Conservation (phyloP, 2,888 invertebrate genomes). For the Frankliniella fusca region DNA sequence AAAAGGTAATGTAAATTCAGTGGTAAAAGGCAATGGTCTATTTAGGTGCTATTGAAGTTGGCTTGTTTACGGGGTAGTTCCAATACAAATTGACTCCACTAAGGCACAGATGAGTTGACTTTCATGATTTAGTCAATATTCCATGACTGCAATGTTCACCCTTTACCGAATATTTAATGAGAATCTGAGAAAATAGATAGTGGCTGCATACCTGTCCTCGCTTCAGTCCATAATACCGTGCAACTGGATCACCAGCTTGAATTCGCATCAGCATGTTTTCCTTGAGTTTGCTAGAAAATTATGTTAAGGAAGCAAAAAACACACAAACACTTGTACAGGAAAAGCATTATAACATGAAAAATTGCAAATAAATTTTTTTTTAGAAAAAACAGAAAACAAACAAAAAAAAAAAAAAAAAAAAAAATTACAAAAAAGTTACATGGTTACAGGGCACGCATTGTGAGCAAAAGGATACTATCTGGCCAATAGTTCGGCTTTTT, state of each 20-base stretch:
- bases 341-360: neutral
- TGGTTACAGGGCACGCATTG: constrained; percentile 8
- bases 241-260: constrained; percentile 97
- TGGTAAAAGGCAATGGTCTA: no score
- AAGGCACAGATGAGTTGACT: no score
- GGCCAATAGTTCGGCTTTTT: constrained; percentile 90
- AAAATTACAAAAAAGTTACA: neutral
- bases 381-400: no score
- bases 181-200: no score
- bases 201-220: constrained; percentile 76
- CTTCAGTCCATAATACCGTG: constrained; percentile 96
- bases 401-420: constrained; percentile 19
- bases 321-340: constrained; percentile 31
- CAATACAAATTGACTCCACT: no score
- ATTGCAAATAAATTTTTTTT: neutral
- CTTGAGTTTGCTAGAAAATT: constrained; percentile 73
- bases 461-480: constrained; percentile 73
- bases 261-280: constrained; percentile 99
- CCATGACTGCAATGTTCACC: no score
- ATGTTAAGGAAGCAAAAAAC: constrained; percentile 39
- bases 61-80: no score
- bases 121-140: no score
- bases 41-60: no score
- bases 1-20: no score
- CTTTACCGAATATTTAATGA: no score